These are phyloP conservation scores for Drosophila meridiana DNA, from an alignment of 2,888 invertebrate species.

Conservation along the genomic window DNA sequence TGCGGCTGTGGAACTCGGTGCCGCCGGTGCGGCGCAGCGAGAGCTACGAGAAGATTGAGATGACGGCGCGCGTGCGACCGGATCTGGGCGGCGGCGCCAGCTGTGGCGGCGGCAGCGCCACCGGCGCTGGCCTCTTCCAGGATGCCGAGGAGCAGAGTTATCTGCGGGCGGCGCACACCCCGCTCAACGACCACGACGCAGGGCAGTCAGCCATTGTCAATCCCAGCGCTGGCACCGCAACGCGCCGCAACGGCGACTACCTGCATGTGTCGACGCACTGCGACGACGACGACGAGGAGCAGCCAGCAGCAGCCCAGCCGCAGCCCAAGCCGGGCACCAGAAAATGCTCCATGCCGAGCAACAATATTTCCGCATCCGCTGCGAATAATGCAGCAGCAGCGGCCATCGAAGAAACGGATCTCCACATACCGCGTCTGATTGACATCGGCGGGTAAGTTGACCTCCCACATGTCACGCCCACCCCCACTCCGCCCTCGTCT, in stretches of 20 bases:
- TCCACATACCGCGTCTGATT: constrained; percentile 88
- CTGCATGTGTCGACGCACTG: constrained; percentile 88
- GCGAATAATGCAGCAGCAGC: constrained; percentile 66
- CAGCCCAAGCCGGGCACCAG: constrained; percentile 48
- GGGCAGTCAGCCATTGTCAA: constrained; percentile 84
- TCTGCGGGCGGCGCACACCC: constrained; percentile 78
- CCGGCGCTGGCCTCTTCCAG: constrained; percentile 71
- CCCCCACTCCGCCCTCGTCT: neutral
- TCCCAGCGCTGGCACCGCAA: constrained; percentile 80
- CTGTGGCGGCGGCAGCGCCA: constrained; percentile 75
- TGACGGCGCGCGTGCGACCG: constrained; percentile 87
- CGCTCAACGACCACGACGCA: constrained; percentile 67
- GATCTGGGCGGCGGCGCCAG: constrained; percentile 80
- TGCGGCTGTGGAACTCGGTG: constrained; percentile 85
- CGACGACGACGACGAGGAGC: constrained; percentile 87
- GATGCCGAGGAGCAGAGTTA: constrained; percentile 77
- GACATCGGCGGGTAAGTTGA: constrained; percentile 88
- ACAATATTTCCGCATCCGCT: constrained; percentile 50
- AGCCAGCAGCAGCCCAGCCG: constrained; percentile 33
- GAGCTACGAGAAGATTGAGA: constrained; percentile 92
- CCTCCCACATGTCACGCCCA: neutral
- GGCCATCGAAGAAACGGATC: constrained; percentile 86
- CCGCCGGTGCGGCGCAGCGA: constrained; percentile 86
- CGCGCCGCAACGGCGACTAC: constrained; percentile 89
- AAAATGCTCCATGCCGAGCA: constrained; percentile 45